Evolutionary conservation across 2,797 vertebrate species (phyloP).

Genomic region (Alcedo atthis): DNA sequence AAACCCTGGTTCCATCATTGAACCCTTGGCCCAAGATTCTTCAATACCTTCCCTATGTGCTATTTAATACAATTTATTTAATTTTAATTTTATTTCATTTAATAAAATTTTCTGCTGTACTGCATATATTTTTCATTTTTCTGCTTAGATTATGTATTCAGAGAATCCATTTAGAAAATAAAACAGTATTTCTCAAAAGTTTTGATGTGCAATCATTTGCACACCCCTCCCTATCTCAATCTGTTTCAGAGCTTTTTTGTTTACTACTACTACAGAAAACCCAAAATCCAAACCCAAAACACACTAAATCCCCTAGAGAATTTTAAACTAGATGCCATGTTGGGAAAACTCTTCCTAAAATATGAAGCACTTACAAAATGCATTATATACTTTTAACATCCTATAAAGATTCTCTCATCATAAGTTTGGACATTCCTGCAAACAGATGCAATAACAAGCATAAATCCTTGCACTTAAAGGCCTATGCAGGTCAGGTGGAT

Average conservation of each 20-base stretch:
- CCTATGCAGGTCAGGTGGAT: not conserved
- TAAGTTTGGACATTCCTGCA: not conserved
- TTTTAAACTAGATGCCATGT: not conserved
- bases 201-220: not conserved
- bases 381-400: not conserved
- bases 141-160: not conserved
- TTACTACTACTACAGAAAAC: not conserved
- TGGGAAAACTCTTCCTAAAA: not conserved
- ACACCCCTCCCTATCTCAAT: not conserved
- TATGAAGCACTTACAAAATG: not conserved
- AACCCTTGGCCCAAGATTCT: not conserved
- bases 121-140: not conserved
- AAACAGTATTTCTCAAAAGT: not conserved
- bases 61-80: too few species aligned
- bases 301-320: not conserved
- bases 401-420: not conserved
- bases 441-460: not conserved
- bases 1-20: not conserved
- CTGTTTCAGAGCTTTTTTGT: not conserved
- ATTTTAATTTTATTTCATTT: too few species aligned
- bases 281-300: not conserved
- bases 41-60: not conserved
- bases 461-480: not conserved
- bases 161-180: not conserved
- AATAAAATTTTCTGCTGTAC: not conserved